Base-by-base conservation (phyloP, 2,113 vertebrate species). In the Martes martes region DNA sequence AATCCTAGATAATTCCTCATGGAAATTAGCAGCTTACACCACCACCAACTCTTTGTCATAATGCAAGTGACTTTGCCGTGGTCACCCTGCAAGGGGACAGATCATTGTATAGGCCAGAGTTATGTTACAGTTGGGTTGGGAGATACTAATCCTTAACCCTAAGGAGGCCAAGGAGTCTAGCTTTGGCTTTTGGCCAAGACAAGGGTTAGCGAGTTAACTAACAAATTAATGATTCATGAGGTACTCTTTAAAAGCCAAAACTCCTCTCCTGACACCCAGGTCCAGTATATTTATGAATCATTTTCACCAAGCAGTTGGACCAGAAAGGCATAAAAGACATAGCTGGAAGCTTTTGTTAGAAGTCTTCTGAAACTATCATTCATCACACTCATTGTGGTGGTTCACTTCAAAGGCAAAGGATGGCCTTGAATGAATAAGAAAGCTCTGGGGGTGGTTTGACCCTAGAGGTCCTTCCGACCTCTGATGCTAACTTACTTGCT, bases 71-170 rank as follows among this genome's bases (percentile, higher is more conserved):
- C 15, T 45, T 55, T 85, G 55, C 26, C 36, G 28, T 73, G 23
- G 14, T 50, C 26, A 84, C 14, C 4, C 5, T 28, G 7, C 13
- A 23, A 0, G 8, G 42, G 1, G 13, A 1, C 1, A n/a, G 26
- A 16, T 3, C 31, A 83, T 89, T 84, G 8, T 65, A 11, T 28
- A 73, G 24, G 39, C 21, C 26, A n/a, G 50, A 39, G 45, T 85
- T 81, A 61, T 39, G 85, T 86, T 61, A 82, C 10, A 69, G 33
- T 1, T 81, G 9, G 21, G 36, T 6, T 74, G 33, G n/a, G 31
- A 89, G 47, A 11, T 59, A 59, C 9, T 33, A 28, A 73, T 50
- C 26, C 2, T 80, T 74, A 0, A 24, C 5, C 85, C 47, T 89
- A 2, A 31, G 19, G 50, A 63, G 50, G 7, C 10, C 24, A 59